Conservation (phyloP, 2,888 invertebrate species). For the Hyppa rectilinea region DNA sequence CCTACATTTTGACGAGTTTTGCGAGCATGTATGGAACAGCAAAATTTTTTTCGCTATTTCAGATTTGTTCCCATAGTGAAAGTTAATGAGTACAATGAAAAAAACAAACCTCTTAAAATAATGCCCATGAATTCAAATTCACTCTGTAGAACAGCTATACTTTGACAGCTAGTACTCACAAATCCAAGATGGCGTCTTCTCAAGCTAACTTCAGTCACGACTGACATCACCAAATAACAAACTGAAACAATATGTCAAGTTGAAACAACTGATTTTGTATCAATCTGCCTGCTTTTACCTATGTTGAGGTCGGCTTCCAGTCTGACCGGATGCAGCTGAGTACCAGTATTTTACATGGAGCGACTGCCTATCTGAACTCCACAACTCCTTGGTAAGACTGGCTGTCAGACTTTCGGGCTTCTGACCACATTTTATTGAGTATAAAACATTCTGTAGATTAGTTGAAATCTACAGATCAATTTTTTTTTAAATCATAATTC, state of each 20-base stretch:
- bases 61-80: too few species aligned
- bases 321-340: neutral
- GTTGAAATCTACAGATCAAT: neutral
- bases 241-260: neutral
- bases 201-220: constrained; percentile 28
- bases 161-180: neutral
- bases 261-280: constrained; percentile 46
- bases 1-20: too few species aligned
- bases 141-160: too few species aligned
- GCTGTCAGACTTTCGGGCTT: neutral
- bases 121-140: too few species aligned
- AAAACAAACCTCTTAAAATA: too few species aligned
- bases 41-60: too few species aligned
- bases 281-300: neutral
- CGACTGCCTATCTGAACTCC: neutral
- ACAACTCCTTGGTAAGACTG: constrained; percentile 1
- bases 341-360: neutral
- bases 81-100: too few species aligned
- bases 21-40: too few species aligned
- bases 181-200: constrained; percentile 38
- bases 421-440: neutral
- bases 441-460: neutral
- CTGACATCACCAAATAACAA: constrained; percentile 49
- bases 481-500: too few species aligned
- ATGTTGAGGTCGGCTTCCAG: neutral